Percentiles rank a stretch among this genome's conserved stretches.
These are phyloP conservation scores for Stegodyphus mimosarum DNA, from an alignment of 1,140 invertebrate species.

Conservation along the genomic window DNA sequence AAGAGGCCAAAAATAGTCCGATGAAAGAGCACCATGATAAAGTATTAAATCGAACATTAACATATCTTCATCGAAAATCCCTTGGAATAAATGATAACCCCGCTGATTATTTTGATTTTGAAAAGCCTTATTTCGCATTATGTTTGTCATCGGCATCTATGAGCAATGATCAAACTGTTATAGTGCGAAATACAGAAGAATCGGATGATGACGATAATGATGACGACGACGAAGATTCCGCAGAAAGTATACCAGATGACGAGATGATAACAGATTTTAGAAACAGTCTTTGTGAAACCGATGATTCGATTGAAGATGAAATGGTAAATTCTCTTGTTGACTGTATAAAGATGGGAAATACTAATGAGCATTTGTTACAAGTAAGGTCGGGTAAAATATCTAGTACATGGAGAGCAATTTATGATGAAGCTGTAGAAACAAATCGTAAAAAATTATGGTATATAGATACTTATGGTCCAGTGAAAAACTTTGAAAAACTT, in stretches of 20 bases:
- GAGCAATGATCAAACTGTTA: background rate
- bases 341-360: constrained; percentile 3
- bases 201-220: background rate
- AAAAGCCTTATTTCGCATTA: background rate
- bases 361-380: constrained; percentile 4
- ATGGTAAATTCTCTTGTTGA: background rate
- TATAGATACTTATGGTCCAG: too few species aligned
- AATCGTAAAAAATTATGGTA: background rate
- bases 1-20: background rate
- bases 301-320: background rate
- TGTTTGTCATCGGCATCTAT: background rate
- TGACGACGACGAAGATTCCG: background rate
- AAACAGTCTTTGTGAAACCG: too few species aligned
- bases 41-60: background rate
- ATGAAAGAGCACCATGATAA: background rate
- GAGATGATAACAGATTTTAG: too few species aligned
- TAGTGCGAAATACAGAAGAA: background rate
- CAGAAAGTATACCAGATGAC: too few species aligned
- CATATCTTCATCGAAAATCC: background rate
- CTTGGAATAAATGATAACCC: constrained; percentile 3
- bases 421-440: background rate
- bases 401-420: background rate
- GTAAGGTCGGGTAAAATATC: background rate
- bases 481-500: background rate
- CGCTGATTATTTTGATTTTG: constrained; percentile 5